Percentiles rank a stretch among this genome's conserved stretches.
These are phyloP conservation scores for Porites lutea DNA, from an alignment of 64 coral and sea anemone genomes.

Conservation along the genomic window DNA sequence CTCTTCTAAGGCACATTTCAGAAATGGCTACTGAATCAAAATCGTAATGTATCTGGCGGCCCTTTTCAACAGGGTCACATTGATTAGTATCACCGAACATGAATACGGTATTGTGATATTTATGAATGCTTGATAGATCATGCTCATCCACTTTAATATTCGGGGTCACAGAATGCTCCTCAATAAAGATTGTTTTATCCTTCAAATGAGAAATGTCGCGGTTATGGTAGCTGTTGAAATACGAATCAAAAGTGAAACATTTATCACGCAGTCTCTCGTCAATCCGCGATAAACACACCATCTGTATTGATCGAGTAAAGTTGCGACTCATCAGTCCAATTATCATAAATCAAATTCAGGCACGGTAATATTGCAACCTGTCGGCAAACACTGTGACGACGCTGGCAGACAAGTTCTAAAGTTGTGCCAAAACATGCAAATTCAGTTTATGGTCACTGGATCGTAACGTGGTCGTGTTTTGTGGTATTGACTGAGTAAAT, in stretches of 20 bases:
- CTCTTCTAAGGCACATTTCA: neutral
- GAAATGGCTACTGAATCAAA: neutral
- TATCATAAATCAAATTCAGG: neutral
- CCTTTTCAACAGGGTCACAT: neutral
- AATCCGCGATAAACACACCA: no score
- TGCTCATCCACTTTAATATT: neutral
- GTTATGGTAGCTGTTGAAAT: neutral
- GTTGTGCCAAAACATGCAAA: neutral
- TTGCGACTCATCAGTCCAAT: no score
- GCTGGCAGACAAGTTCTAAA: neutral
- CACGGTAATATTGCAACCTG: neutral
- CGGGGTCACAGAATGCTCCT: conserved; percentile 39
- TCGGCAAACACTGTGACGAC: no score
- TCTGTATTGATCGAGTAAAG: no score
- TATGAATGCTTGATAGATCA: neutral
- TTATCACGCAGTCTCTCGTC: no score
- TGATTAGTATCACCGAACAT: neutral
- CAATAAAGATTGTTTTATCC: conserved; percentile 31
- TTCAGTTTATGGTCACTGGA: neutral
- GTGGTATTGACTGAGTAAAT: neutral
- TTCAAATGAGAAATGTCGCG: neutral
- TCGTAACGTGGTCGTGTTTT: neutral
- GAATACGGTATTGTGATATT: neutral
- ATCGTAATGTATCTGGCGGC: neutral
- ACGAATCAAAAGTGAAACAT: conserved; percentile 38